Percentiles rank a stretch among this genome's conserved stretches.
phyloP scores from a whole-genome alignment of 2,888 invertebrate species.

The Rhagium mordax region DNA sequence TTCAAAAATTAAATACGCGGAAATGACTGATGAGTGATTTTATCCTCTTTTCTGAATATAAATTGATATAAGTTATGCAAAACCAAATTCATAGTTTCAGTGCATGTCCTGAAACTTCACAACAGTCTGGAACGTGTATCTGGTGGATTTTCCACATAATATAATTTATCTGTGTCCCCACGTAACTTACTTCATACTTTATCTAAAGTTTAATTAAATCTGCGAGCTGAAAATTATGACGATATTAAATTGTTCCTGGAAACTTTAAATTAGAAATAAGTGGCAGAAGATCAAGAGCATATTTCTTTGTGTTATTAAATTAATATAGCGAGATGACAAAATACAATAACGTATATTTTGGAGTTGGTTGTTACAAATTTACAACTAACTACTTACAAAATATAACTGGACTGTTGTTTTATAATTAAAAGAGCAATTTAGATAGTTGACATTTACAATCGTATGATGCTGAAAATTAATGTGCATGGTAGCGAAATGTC shows the following conservation, averaged over 20 bases:
- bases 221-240: not conserved
- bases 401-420: not conserved
- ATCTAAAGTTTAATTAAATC: slow-evolving; percentile 11
- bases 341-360: not conserved
- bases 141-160: not conserved
- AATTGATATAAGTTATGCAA: too few relatives aligned
- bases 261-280: slow-evolving; percentile 11
- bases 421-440: not conserved
- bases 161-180: not conserved
- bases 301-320: not conserved
- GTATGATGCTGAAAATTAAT: not conserved
- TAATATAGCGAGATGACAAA: not conserved
- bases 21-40: too few relatives aligned
- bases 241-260: not conserved
- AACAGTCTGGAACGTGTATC: not conserved
- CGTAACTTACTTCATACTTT: not conserved
- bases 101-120: not conserved
- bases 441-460: not conserved
- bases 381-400: not conserved
- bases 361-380: not conserved
- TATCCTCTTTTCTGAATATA: too few relatives aligned
- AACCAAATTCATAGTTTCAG: too few relatives aligned
- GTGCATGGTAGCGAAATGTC: not conserved
- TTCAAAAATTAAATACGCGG: too few relatives aligned
- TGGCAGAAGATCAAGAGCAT: not conserved